These are phyloP conservation scores for Trichonephila clavata DNA, from an alignment of 1,140 invertebrate genomes.

Conservation along the genomic window DNA sequence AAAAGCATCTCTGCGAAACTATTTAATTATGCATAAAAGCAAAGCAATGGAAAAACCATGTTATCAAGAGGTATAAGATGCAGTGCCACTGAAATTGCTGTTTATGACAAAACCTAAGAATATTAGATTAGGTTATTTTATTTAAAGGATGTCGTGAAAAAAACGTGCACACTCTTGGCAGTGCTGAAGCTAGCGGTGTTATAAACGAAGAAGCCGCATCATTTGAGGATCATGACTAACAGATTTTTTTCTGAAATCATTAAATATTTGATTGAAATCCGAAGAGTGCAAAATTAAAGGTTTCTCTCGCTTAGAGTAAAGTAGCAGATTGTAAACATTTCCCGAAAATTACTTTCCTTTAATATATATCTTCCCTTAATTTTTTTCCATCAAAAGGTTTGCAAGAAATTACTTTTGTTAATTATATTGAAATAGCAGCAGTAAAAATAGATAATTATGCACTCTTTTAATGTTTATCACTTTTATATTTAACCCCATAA, in stretches of 20 bases:
- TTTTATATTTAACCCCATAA: too few species aligned
- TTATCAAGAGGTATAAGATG: conserved; percentile 66
- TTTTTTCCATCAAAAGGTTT: background rate
- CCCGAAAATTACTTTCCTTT: background rate
- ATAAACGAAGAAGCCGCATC: background rate
- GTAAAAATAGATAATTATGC: too few species aligned
- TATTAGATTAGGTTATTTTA: conserved; percentile 73
- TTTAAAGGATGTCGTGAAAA: conserved; percentile 40
- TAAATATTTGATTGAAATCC: conserved; percentile 57
- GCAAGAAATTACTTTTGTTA: too few species aligned
- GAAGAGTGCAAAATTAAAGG: conserved; percentile 23
- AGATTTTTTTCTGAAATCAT: conserved; percentile 31
- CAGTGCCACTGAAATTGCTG: conserved; percentile 17
- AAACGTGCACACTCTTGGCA: background rate
- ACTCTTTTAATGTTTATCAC: too few species aligned
- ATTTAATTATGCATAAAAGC: conserved; percentile 74
- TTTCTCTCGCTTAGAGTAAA: background rate
- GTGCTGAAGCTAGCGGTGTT: background rate
- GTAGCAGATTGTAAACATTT: background rate
- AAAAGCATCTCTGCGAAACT: conserved; percentile 55
- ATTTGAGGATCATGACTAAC: background rate
- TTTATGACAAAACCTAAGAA: conserved; percentile 68
- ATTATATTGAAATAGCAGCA: too few species aligned
- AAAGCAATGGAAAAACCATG: conserved; percentile 75
- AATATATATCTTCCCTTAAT: background rate